Conservation (phyloP, 2,888 invertebrate species). For the Zootermopsis nevadensis region DNA sequence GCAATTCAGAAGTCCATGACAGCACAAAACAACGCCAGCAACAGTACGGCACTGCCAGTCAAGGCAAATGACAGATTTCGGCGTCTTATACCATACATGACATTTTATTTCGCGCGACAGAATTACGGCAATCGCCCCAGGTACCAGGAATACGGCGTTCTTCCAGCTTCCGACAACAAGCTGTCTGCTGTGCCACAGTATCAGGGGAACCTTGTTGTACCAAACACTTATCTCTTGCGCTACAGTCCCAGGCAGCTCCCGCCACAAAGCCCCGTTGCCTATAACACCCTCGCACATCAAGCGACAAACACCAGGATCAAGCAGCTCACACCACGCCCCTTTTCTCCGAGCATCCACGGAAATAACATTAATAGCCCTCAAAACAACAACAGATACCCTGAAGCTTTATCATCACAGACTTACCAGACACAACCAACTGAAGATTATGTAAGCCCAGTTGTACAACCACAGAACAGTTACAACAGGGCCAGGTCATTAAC, state of each 20-base stretch:
- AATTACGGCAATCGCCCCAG: constrained; percentile 41
- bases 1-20: neutral
- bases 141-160: constrained; percentile 35
- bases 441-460: neutral
- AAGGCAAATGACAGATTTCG: constrained; percentile 73
- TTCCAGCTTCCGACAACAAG: constrained; percentile 12
- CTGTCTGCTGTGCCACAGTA: constrained; percentile 34
- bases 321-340: constrained; percentile 13
- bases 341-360: constrained; percentile 16
- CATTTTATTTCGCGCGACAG: constrained; percentile 73
- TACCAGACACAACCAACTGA: neutral
- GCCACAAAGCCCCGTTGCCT: neutral
- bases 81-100: constrained; percentile 84
- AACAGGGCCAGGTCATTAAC: constrained; percentile 62
- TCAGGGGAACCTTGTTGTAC: constrained; percentile 42
- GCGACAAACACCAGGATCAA: neutral
- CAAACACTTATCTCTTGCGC: constrained; percentile 19
- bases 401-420: constrained; percentile 15
- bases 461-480: constrained; percentile 4
- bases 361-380: neutral
- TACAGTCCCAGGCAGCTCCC: neutral
- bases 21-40: constrained; percentile 10
- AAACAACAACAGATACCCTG: neutral
- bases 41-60: neutral
- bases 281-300: neutral